Evolutionary conservation across 2,888 invertebrate species (phyloP), one percentile per base, ranked within the genome.

Genomic region (Listrodromus nycthemerus): DNA sequence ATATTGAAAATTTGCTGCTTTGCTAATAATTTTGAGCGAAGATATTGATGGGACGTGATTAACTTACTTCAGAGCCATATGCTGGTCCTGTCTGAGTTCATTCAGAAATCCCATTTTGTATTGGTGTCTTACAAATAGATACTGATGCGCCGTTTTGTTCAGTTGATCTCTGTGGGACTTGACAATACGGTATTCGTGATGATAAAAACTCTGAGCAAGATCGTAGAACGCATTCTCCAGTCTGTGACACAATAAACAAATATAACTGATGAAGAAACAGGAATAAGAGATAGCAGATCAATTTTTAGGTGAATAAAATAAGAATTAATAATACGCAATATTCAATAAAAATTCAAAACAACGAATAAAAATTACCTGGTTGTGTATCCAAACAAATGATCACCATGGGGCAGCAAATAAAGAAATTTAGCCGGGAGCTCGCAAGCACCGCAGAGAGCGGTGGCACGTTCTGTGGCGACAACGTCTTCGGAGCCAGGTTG

Each of bases 31-130:
- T 27, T 58, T 24, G 58, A 4, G 5, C 30, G 2, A 52, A 52
- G 21, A 8, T 70, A n/a, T 65, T 37, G 55, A 10, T 37, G 16
- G 4, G 21, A 71, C 1, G 16, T 21, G 10, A 30, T 63, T 37
- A 19, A 89, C 93, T 93, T 93, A 96, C 95, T 97, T 97, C 89
- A 97, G 96, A 16, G 98, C 98, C 0, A 97, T 96, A 91, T 96
- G 96, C 87, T 96, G 95, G 92, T 99, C 99, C 92, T 98, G 98
- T 89, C 97, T 97, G 85, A 99, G 94, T 94, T 99, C 99, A 91
- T 97, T 97, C 74, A 98, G 96, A 94, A 98, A 99, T 0, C 97
- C 99, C 93, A 99, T 96, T 94, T 99, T 99, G 92, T 99, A 99
- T 91, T 99, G 98, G 94, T 99, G 99, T 45, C 99, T 94, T 33